Conservation (phyloP, 2,113 vertebrate species). For the Casuarius casuarius region DNA sequence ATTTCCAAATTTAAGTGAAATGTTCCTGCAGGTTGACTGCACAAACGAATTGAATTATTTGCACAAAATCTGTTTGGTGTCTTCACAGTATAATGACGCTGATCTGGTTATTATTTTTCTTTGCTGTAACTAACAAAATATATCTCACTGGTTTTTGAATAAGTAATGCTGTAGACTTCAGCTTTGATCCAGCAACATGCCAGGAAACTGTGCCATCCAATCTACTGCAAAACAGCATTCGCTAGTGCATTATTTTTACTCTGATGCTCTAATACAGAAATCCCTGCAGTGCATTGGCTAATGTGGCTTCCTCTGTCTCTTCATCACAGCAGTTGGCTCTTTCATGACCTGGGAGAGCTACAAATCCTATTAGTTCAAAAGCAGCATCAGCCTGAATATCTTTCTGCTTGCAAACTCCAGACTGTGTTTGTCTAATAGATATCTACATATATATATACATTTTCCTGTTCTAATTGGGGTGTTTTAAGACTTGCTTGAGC, state of each 20-base stretch:
- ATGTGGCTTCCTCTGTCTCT: not conserved
- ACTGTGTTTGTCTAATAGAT: not conserved
- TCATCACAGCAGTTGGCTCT: not conserved
- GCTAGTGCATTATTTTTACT: conserved; percentile 20
- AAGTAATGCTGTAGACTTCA: conserved; percentile 23
- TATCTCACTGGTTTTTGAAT: conserved; percentile 16
- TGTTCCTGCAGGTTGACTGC: not conserved
- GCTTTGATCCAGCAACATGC: not conserved
- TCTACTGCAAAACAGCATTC: conserved; percentile 24
- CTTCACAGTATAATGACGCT: not conserved
- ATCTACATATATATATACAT: not conserved
- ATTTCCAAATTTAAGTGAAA: not conserved
- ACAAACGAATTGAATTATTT: conserved; percentile 26
- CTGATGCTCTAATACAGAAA: not conserved
- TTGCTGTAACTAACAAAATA: conserved; percentile 24
- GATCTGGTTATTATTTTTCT: conserved; percentile 2
- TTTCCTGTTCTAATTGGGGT: not conserved
- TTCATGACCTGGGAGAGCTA: not conserved
- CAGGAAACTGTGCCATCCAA: not conserved
- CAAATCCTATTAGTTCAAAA: conserved; percentile 22
- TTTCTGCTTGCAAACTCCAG: not conserved
- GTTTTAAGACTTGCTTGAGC: conserved; percentile 13
- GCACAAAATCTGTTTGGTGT: conserved; percentile 29
- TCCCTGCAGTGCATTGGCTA: not conserved
- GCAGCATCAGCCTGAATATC: not conserved